Percentiles rank a stretch among this genome's conserved stretches.
Conservation (phyloP, 2,888 invertebrate species). For the Entomobrya proxima region DNA sequence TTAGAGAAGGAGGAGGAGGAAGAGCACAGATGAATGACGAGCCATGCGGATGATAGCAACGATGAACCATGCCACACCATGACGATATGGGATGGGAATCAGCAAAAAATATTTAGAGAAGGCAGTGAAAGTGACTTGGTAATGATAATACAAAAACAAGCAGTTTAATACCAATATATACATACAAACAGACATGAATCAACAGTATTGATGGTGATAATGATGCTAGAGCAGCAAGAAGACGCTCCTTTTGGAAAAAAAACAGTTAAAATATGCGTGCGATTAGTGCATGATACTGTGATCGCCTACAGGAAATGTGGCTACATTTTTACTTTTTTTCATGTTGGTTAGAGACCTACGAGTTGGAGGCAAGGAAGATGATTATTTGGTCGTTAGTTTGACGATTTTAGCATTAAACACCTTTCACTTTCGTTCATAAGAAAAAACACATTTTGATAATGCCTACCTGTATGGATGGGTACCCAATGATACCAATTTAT, state of each 20-base stretch:
- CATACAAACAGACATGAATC: not conserved
- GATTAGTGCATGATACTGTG: constrained; percentile 2
- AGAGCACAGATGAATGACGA: not conserved
- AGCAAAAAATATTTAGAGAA: not conserved
- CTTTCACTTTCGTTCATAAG: constrained; percentile 5
- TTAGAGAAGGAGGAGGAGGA: not conserved
- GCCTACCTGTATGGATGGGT: not conserved
- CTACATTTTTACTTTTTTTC: not conserved
- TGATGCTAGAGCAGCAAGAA: not conserved
- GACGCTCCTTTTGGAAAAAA: not conserved
- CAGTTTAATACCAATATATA: constrained; percentile 31
- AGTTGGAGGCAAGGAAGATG: not conserved
- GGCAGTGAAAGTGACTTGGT: constrained; percentile 37
- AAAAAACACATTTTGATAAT: not conserved
- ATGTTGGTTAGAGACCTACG: not conserved
- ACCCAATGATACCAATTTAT: too few relatives aligned
- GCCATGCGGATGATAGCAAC: not conserved
- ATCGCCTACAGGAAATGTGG: not conserved
- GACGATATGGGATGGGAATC: constrained; percentile 10
- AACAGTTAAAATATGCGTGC: constrained; percentile 7
- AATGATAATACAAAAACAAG: constrained; percentile 13
- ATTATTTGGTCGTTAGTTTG: not conserved
- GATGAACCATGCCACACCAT: constrained; percentile 6
- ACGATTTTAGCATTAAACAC: not conserved
- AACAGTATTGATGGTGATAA: not conserved